Percentiles rank a stretch among this genome's conserved stretches.
Conservation (phyloP, 2,113 vertebrate genomes). For the Trogon surrucura region DNA sequence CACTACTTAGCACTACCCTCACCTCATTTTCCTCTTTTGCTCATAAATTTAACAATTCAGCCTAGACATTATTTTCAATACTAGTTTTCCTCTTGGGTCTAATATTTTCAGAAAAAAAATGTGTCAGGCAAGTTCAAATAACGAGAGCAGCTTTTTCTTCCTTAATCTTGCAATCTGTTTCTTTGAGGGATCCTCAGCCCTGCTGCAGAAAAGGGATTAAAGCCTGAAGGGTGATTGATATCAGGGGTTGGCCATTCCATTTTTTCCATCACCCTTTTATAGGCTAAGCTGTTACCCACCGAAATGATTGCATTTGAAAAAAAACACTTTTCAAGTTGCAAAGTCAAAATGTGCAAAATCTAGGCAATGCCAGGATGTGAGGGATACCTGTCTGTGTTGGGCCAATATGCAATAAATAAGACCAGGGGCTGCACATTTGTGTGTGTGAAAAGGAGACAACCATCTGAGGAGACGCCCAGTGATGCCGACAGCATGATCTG, state of each 20-base stretch:
- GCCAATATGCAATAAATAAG: background rate
- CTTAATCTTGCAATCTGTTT: background rate
- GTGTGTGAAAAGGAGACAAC: background rate
- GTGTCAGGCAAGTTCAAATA: background rate
- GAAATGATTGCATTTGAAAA: background rate
- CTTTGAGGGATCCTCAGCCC: background rate
- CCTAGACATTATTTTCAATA: background rate
- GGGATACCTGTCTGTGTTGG: background rate
- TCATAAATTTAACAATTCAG: background rate
- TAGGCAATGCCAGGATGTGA: background rate
- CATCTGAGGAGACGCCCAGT: background rate
- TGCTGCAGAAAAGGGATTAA: background rate
- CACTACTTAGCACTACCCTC: accelerated
- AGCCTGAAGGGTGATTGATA: background rate
- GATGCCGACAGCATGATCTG: background rate
- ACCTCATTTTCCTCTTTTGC: background rate
- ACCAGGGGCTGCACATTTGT: background rate
- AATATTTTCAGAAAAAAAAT: background rate
- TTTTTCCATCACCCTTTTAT: background rate
- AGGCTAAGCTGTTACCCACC: background rate
- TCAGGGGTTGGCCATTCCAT: accelerated
- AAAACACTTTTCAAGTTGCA: background rate
- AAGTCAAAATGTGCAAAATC: background rate
- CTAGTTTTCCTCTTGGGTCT: background rate
- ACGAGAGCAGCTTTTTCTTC: background rate